These are phyloP conservation scores for Oppia nitens DNA, from an alignment of 1,140 invertebrate species.

Conservation along the genomic window DNA sequence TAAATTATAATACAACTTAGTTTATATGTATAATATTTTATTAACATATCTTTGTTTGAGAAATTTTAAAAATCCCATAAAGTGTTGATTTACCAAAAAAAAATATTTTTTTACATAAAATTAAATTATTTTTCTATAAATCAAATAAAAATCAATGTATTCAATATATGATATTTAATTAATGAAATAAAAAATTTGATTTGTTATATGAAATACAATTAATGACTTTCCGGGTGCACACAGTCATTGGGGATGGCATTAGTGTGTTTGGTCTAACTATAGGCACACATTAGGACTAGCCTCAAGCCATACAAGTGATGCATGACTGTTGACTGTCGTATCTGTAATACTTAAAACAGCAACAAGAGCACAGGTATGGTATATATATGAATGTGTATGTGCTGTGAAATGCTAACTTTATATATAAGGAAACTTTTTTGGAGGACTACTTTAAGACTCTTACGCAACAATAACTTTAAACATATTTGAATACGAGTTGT, in stretches of 20 bases:
- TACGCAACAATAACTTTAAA: not conserved
- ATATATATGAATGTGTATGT: too few species aligned
- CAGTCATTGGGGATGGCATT: too few species aligned
- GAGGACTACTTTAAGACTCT: not conserved
- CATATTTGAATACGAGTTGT: not conserved
- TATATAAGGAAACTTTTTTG: not conserved
- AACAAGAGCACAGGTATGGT: too few species aligned
- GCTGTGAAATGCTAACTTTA: not conserved
- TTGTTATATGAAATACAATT: not conserved
- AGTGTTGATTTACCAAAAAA: too few species aligned
- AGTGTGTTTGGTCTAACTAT: not conserved
- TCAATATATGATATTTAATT: not conserved
- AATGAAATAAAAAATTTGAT: not conserved
- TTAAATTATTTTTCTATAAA: too few species aligned
- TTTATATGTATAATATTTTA: too few species aligned
- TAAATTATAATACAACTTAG: too few species aligned
- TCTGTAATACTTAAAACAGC: too few species aligned
- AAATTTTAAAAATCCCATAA: too few species aligned
- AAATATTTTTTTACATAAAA: too few species aligned
- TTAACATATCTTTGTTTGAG: too few species aligned
- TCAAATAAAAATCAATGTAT: not conserved
- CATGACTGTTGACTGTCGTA: not conserved
- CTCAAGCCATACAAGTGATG: not conserved
- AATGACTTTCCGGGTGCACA: not conserved
- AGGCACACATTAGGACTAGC: not conserved